Conservation (phyloP, 2,888 invertebrate species). For the Sycophila texana region DNA sequence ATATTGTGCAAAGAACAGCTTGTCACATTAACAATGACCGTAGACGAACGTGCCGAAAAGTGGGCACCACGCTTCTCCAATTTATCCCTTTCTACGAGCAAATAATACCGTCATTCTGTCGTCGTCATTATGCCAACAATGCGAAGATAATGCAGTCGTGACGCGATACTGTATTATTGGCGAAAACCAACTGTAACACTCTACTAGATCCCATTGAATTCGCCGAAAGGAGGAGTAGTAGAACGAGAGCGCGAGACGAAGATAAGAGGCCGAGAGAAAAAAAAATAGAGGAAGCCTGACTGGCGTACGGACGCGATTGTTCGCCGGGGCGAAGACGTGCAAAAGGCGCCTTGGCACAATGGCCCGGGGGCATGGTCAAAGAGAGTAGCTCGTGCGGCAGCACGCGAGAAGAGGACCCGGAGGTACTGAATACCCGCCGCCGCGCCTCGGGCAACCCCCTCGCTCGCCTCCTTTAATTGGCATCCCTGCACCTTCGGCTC, state of each 20-base stretch:
- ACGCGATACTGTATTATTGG: not conserved
- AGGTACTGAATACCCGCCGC: not conserved
- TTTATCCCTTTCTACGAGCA: not conserved
- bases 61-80: not conserved
- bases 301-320: not conserved
- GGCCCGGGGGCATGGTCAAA: not conserved
- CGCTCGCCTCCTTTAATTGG: conserved; percentile 35
- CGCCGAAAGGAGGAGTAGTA: not conserved
- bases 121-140: not conserved
- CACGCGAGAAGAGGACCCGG: conserved; percentile 4
- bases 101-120: conserved; percentile 12
- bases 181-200: not conserved
- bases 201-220: not conserved
- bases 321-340: not conserved
- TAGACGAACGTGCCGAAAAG: not conserved
- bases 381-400: not conserved
- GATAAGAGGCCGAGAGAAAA: not conserved
- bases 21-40: not conserved
- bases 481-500: not conserved
- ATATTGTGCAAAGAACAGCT: not conserved
- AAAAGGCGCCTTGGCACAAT: not conserved
- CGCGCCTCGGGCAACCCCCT: conserved; percentile 22
- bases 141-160: conserved; percentile 14
- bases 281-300: not conserved
- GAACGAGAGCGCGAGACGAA: not conserved